Evolutionary conservation across 2,888 invertebrate species (phyloP).

Genomic region (Capitulum mitella): DNA sequence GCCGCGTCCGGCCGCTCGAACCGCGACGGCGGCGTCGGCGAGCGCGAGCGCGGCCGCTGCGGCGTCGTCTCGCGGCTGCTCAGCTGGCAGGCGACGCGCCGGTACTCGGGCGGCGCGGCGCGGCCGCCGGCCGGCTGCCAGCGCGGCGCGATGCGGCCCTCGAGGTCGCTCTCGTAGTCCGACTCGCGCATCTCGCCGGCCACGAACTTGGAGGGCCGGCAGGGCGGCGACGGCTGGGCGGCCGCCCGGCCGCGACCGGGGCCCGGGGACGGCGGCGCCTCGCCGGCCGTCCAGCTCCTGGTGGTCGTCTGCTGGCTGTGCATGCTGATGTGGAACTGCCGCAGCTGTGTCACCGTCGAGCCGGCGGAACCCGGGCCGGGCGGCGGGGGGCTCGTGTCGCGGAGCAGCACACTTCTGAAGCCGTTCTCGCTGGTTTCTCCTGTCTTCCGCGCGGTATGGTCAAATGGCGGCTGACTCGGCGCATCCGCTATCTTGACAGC

Average conservation of each 20-base stretch:
- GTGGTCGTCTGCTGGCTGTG: conserved; percentile 30
- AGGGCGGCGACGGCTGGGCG: conserved; percentile 46
- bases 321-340: too few species aligned
- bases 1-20: conserved; percentile 34
- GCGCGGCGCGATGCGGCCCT: conserved; percentile 39
- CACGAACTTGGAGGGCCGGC: conserved; percentile 58
- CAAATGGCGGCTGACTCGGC: too few species aligned
- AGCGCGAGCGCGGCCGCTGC: not conserved
- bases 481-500: not conserved
- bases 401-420: not conserved
- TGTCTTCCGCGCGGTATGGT: too few species aligned
- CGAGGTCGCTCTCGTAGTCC: conserved; percentile 67
- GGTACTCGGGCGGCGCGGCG: conserved; percentile 31
- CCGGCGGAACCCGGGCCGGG: not conserved
- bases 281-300: not conserved
- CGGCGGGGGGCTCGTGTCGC: not conserved
- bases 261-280: not conserved
- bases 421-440: not conserved
- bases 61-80: not conserved
- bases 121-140: conserved; percentile 35
- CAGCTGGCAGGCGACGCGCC: not conserved
- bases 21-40: conserved; percentile 34
- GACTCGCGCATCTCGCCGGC: conserved; percentile 59
- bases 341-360: not conserved
- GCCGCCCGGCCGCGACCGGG: not conserved